phyloP scores from a whole-genome alignment of 1,140 invertebrate genomes.

The Dolichoris vasculosae region DNA sequence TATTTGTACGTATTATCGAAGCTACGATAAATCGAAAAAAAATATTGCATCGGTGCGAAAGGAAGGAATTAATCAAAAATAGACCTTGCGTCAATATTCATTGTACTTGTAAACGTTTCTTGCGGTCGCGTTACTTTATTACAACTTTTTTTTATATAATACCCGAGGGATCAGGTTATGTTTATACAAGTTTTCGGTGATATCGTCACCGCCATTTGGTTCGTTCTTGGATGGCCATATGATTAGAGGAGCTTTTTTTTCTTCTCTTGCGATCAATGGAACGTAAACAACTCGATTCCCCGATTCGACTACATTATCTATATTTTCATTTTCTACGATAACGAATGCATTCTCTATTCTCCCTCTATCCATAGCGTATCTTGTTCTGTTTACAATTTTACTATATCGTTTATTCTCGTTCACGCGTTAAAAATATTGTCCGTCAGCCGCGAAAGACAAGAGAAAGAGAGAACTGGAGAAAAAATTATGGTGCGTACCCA shows the following conservation, averaged over 20 bases:
- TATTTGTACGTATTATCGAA: too few relatives aligned
- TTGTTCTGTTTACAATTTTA: neutral
- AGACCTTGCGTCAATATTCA: constrained; percentile 23
- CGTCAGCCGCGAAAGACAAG: too few relatives aligned
- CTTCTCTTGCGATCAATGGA: too few relatives aligned
- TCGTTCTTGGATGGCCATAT: neutral
- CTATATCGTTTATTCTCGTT: too few relatives aligned
- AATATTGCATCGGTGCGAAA: neutral
- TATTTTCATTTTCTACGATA: neutral
- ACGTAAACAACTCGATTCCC: too few relatives aligned
- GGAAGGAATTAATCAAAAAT: constrained; percentile 11
- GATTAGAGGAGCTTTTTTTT: too few relatives aligned
- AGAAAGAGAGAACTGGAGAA: too few relatives aligned
- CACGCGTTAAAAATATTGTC: too few relatives aligned
- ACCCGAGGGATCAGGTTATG: constrained; percentile 23
- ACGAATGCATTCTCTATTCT: neutral
- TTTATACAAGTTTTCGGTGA: constrained; percentile 6
- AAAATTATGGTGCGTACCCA: too few relatives aligned
- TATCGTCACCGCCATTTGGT: neutral
- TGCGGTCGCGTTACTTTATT: neutral
- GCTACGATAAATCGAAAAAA: neutral
- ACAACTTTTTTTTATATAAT: constrained; percentile 27
- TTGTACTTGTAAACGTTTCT: neutral
- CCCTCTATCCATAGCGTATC: neutral
- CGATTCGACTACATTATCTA: neutral